Percentiles rank a stretch among this genome's conserved stretches.
Conservation (phyloP, 2,113 vertebrate species). For the Tympanuchus pallidicinctus region DNA sequence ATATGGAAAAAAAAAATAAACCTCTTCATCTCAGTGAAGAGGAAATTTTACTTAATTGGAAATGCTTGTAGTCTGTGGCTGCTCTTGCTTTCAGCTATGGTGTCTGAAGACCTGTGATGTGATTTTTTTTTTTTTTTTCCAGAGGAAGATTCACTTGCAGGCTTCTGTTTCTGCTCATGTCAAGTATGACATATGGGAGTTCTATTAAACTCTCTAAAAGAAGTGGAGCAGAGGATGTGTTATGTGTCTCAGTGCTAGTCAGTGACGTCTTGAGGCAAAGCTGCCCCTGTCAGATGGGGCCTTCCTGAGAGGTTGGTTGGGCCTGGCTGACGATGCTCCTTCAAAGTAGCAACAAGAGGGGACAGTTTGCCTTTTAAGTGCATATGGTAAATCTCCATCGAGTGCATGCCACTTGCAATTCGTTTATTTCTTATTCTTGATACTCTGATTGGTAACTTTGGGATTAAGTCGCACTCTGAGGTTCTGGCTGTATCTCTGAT, state of each 20-base stretch:
- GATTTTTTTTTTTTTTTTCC: neutral
- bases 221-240: neutral
- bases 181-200: neutral
- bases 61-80: neutral
- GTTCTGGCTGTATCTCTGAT: neutral
- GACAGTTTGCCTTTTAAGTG: neutral
- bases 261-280: neutral
- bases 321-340: neutral
- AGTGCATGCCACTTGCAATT: neutral
- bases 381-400: neutral
- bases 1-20: neutral
- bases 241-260: neutral
- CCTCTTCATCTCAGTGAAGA: neutral
- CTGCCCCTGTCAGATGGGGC: neutral
- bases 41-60: neutral
- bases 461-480: neutral
- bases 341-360: rapidly evolving
- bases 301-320: neutral
- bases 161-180: neutral
- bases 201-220: neutral
- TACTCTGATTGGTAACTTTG: neutral
- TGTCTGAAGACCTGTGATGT: neutral
- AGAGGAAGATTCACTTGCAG: neutral
- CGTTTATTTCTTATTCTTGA: neutral
- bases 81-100: neutral